phyloP scores from a whole-genome alignment of 2,113 vertebrate genomes.

The Copsychus sechellarum region DNA sequence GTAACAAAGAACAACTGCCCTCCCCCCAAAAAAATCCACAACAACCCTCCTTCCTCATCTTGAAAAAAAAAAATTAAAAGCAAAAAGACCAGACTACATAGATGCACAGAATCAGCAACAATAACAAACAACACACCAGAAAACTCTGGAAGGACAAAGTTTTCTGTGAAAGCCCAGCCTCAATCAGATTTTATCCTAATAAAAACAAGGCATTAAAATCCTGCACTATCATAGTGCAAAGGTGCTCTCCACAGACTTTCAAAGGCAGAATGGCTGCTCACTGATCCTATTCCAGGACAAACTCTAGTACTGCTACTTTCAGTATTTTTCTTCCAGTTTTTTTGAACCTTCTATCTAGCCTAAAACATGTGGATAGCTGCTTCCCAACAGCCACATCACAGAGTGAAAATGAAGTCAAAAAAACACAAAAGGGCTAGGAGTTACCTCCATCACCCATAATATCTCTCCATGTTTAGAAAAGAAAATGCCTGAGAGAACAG shows the following conservation, averaged over 20 bases:
- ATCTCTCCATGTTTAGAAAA: not conserved
- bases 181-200: not conserved
- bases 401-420: not conserved
- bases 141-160: not conserved
- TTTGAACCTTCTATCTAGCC: not conserved
- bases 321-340: not conserved
- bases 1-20: not conserved
- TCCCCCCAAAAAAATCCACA: not conserved
- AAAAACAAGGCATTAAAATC: not conserved
- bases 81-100: not conserved
- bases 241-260: not conserved
- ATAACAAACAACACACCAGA: not conserved
- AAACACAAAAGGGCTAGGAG: not conserved
- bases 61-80: not conserved
- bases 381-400: not conserved
- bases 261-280: not conserved
- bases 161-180: not conserved
- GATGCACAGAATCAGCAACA: not conserved
- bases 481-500: not conserved
- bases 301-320: not conserved
- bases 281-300: not conserved
- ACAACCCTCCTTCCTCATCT: too few species aligned
- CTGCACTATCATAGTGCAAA: not conserved
- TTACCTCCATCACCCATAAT: not conserved
- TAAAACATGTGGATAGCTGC: not conserved